A percentile compares a stretch with the other conserved stretches of the same genome.
These are phyloP conservation scores for Casuarius casuarius DNA, from an alignment of 2,113 vertebrate genomes.

Conservation along the genomic window DNA sequence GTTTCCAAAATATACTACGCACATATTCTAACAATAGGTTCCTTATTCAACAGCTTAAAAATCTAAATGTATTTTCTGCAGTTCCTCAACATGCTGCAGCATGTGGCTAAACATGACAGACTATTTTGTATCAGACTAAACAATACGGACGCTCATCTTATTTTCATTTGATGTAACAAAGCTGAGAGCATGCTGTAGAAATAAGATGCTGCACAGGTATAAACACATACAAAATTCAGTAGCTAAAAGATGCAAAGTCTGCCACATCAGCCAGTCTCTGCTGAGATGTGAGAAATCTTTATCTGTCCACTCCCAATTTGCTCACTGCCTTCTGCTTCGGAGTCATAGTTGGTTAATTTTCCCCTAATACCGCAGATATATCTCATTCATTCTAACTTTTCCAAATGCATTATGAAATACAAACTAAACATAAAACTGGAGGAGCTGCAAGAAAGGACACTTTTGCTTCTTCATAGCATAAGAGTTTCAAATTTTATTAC, in stretches of 20 bases:
- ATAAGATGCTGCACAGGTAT: background rate
- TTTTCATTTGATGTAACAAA: conserved; percentile 2
- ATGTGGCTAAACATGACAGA: background rate
- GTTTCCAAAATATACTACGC: background rate
- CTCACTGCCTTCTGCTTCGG: background rate
- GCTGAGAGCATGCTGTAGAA: background rate
- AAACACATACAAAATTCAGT: background rate
- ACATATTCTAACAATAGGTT: background rate
- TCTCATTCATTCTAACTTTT: background rate
- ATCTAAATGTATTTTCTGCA: background rate
- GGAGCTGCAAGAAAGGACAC: background rate
- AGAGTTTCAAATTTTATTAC: background rate
- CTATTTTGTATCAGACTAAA: background rate
- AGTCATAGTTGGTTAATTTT: background rate
- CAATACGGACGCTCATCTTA: background rate
- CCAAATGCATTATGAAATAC: background rate
- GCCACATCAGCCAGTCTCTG: background rate
- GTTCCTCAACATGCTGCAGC: background rate
- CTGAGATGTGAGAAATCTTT: background rate
- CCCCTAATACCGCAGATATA: background rate
- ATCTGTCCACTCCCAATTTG: background rate
- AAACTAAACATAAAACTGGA: background rate
- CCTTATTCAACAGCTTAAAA: background rate
- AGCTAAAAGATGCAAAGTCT: background rate
- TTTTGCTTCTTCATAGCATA: background rate